phyloP scores from a whole-genome alignment of 2,113 vertebrate species.

The Engystomops pustulosus region DNA sequence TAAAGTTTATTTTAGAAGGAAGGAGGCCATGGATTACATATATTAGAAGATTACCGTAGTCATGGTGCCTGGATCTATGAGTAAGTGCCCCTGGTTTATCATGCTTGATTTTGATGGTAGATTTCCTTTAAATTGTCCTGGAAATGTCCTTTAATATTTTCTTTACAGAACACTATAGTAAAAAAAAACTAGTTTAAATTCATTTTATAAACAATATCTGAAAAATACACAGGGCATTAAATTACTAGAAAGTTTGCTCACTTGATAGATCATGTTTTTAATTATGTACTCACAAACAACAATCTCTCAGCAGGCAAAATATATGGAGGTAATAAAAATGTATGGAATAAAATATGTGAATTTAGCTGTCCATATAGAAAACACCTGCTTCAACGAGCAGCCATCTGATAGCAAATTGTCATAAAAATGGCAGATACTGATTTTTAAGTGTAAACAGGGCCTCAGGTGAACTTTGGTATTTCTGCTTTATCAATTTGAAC shows the following conservation, averaged over 20 bases:
- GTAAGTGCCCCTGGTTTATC: too few relatives aligned
- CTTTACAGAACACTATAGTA: too few relatives aligned
- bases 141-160: too few relatives aligned
- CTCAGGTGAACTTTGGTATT: neutral
- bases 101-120: too few relatives aligned
- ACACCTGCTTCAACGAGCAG: conserved; percentile 12
- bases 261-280: conserved; percentile 21
- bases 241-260: neutral
- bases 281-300: conserved; percentile 14
- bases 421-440: conserved; percentile 35
- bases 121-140: too few relatives aligned
- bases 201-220: neutral
- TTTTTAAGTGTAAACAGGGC: conserved; percentile 18
- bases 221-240: neutral
- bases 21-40: too few relatives aligned
- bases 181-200: neutral
- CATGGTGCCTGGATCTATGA: too few relatives aligned
- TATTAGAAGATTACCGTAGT: too few relatives aligned
- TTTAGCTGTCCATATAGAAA: conserved; percentile 27
- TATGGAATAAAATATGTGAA: conserved; percentile 20
- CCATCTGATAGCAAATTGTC: neutral
- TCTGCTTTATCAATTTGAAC: neutral
- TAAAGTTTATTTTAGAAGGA: too few relatives aligned
- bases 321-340: neutral
- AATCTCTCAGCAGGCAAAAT: conserved; percentile 7